These are phyloP conservation scores for Phoxinus dragarum DNA, from an alignment of 2,797 vertebrate genomes.

Conservation along the genomic window DNA sequence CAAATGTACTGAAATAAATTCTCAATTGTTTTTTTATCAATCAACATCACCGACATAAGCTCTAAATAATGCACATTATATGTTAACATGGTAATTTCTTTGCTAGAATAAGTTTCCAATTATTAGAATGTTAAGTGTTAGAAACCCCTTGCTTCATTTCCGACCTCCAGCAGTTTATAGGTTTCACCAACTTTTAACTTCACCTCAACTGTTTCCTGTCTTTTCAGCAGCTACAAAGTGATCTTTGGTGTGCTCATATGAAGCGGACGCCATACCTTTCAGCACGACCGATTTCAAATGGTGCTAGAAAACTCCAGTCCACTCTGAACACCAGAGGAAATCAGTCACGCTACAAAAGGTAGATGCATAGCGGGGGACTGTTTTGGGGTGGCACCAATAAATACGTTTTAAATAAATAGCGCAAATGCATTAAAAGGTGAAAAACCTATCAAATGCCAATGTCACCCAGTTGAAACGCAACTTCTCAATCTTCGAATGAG, in stretches of 20 bases:
- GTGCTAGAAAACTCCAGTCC: conserved; percentile 67
- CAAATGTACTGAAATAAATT: neutral
- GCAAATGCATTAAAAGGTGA: neutral
- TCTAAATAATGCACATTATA: neutral
- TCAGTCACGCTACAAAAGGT: conserved; percentile 60
- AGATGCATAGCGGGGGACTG: neutral
- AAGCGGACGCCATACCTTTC: conserved; percentile 52
- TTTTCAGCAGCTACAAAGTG: neutral
- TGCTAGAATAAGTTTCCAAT: neutral
- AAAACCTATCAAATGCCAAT: neutral
- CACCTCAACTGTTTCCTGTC: neutral
- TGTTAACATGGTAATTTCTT: neutral
- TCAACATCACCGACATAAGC: neutral
- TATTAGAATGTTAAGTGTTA: neutral
- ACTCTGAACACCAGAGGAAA: conserved; percentile 72
- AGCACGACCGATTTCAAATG: conserved; percentile 70
- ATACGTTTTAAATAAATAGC: neutral
- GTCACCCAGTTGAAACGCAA: neutral
- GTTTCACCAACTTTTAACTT: neutral
- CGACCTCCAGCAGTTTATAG: neutral
- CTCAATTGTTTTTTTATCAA: neutral
- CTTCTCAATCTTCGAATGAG: neutral
- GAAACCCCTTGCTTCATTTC: neutral
- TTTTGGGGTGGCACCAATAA: neutral
- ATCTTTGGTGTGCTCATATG: neutral